phyloP scores from a whole-genome alignment of 92 coral and sea anemone genomes.

The Ricordea florida region DNA sequence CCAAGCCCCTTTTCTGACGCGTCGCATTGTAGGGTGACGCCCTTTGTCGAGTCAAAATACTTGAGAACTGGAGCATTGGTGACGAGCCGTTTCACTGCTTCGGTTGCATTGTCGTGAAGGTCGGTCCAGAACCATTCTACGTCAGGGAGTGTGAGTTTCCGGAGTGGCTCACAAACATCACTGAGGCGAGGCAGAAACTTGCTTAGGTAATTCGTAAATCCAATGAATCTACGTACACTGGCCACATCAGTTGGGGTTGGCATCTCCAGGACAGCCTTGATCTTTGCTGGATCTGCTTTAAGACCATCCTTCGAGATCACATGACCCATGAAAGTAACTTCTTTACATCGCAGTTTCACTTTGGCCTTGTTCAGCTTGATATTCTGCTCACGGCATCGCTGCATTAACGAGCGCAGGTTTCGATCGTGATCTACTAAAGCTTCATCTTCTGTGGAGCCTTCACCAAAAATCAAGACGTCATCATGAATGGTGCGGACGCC shows the following conservation, averaged over 20 bases:
- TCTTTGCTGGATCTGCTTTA: not conserved
- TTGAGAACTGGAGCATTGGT: slow-evolving; percentile 11
- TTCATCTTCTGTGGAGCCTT: not conserved
- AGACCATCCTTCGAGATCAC: not conserved
- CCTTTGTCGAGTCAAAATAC: slow-evolving; percentile 3
- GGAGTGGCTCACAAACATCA: not conserved
- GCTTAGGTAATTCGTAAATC: too few species aligned
- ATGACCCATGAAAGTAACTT: not conserved
- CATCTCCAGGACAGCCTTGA: too few species aligned
- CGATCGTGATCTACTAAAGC: not conserved
- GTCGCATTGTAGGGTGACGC: slow-evolving; percentile 8
- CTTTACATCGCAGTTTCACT: not conserved
- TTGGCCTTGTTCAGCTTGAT: not conserved
- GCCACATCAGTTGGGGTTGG: too few species aligned
- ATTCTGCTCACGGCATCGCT: not conserved
- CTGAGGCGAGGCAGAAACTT: not conserved
- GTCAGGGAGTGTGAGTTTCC: not conserved
- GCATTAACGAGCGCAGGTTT: not conserved
- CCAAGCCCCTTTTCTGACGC: not conserved
- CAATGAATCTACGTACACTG: too few species aligned
- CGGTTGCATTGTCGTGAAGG: not conserved
- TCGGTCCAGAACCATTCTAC: slow-evolving; percentile 37
- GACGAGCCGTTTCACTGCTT: slow-evolving; percentile 13
- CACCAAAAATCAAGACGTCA: not conserved
- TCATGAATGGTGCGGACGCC: not conserved